Percentiles rank a stretch among this genome's conserved stretches.
These are phyloP conservation scores for Leucophora obtusa DNA, from an alignment of 2,888 invertebrate genomes.

Conservation along the genomic window DNA sequence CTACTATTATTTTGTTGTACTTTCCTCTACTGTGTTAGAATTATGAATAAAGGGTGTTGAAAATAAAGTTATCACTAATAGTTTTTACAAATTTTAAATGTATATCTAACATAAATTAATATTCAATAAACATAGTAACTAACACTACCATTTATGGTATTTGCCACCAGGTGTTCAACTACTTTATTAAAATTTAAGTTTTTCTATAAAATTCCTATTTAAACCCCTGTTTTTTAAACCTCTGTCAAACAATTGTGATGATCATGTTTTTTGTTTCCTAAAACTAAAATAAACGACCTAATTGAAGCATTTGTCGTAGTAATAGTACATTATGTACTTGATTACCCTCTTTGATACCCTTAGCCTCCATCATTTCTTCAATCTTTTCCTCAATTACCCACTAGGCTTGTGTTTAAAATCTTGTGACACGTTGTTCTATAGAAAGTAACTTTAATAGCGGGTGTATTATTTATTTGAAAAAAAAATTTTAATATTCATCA, in stretches of 20 bases:
- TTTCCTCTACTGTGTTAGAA: background rate
- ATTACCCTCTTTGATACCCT: conserved; percentile 4
- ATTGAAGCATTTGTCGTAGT: conserved; percentile 28
- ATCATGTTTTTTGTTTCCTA: conserved; percentile 19
- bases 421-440: conserved; percentile 19
- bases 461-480: conserved; percentile 21
- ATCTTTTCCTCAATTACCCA: conserved; percentile 5
- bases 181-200: no score
- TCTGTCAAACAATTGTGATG: conserved; percentile 24
- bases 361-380: background rate
- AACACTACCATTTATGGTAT: background rate
- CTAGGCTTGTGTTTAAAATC: conserved; percentile 16
- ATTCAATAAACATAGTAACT: conserved; percentile 17
- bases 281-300: conserved; percentile 29
- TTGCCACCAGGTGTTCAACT: background rate
- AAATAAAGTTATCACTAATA: background rate
- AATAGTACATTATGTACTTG: conserved; percentile 5
- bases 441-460: conserved; percentile 34
- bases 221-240: conserved; percentile 25
- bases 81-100: background rate
- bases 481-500: conserved; percentile 10
- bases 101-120: conserved; percentile 11
- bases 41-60: background rate
- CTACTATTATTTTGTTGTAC: background rate
- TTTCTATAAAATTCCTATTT: background rate